phyloP scores from a whole-genome alignment of 1,140 invertebrate genomes.

The Drosophila biarmipes region DNA sequence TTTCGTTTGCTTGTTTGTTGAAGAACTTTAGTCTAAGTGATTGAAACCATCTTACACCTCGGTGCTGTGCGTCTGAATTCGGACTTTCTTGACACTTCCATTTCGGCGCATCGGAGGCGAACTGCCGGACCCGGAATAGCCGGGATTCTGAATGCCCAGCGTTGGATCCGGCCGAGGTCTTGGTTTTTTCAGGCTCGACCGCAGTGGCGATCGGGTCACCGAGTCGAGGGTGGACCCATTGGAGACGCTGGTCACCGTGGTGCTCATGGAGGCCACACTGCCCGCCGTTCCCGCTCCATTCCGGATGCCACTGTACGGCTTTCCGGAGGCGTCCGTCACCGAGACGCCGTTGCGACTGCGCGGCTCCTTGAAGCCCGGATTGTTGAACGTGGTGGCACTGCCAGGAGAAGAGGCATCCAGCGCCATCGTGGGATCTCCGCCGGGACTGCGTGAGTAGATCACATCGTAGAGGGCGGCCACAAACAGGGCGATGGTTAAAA shows the following conservation, averaged over 20 bases:
- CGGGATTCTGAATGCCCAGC: slow-evolving; percentile 93
- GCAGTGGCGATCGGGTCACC: slow-evolving; percentile 89
- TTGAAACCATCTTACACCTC: slow-evolving; percentile 87
- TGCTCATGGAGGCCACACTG: slow-evolving; percentile 90
- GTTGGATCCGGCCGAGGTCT: slow-evolving; percentile 86
- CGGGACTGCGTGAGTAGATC: slow-evolving; percentile 88
- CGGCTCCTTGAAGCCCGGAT: slow-evolving; percentile 92
- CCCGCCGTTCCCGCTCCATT: slow-evolving; percentile 87
- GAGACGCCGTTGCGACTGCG: slow-evolving; percentile 89
- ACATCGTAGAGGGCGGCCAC: slow-evolving; percentile 91
- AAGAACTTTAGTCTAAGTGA: slow-evolving; percentile 33
- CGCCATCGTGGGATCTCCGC: slow-evolving; percentile 91
- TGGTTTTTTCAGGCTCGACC: slow-evolving; percentile 93
- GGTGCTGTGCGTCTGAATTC: slow-evolving; percentile 94
- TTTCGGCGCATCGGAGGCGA: slow-evolving; percentile 91
- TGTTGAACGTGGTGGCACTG: slow-evolving; percentile 90
- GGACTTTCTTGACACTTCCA: slow-evolving; percentile 93
- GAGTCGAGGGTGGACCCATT: slow-evolving; percentile 87
- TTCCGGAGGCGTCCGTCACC: slow-evolving; percentile 92
- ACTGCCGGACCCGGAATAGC: slow-evolving; percentile 89
- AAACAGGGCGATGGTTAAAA: slow-evolving; percentile 90
- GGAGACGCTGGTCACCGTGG: slow-evolving; percentile 89
- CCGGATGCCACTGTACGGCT: slow-evolving; percentile 90
- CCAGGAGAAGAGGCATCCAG: slow-evolving; percentile 86
- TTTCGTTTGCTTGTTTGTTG: slow-evolving; percentile 46